Percentiles rank a stretch among this genome's conserved stretches.
These are phyloP conservation scores for Thripadectes ignobilis DNA, from an alignment of 2,797 vertebrate genomes.

Conservation along the genomic window DNA sequence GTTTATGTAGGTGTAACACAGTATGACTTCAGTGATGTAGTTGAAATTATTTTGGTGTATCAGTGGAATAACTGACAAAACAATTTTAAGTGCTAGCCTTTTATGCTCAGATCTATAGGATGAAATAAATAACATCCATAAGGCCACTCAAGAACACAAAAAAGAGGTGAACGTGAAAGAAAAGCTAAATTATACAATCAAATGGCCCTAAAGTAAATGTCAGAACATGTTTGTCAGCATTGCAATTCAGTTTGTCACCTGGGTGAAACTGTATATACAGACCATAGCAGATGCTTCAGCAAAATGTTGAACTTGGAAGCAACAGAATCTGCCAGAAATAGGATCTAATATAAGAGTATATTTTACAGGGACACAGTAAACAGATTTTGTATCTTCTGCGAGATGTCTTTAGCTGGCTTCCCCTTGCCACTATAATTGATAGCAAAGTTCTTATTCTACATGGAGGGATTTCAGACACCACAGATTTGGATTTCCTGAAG, in stretches of 20 bases:
- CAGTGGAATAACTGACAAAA: neutral
- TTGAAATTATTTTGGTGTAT: neutral
- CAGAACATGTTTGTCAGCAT: neutral
- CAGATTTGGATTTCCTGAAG: conserved; percentile 87
- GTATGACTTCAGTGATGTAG: neutral
- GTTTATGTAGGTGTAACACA: neutral
- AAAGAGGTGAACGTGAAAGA: neutral
- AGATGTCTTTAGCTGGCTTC: conserved; percentile 92
- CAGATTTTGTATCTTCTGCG: conserved; percentile 87
- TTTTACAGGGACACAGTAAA: conserved; percentile 82
- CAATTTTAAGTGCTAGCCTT: neutral
- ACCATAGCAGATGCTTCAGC: neutral
- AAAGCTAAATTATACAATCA: neutral
- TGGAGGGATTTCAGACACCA: conserved; percentile 93
- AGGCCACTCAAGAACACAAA: neutral
- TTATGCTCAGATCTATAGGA: neutral
- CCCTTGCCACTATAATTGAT: conserved; percentile 90
- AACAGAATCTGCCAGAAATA: neutral
- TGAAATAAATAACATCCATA: neutral
- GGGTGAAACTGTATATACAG: neutral
- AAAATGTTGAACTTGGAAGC: neutral
- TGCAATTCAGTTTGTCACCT: neutral
- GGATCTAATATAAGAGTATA: neutral
- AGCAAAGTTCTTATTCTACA: conserved; percentile 92
- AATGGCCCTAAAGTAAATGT: neutral